A percentile compares a stretch with the other conserved stretches of the same genome.
Conservation (phyloP, 2,113 vertebrate genomes). For the Tachysurus fulvidraco region DNA sequence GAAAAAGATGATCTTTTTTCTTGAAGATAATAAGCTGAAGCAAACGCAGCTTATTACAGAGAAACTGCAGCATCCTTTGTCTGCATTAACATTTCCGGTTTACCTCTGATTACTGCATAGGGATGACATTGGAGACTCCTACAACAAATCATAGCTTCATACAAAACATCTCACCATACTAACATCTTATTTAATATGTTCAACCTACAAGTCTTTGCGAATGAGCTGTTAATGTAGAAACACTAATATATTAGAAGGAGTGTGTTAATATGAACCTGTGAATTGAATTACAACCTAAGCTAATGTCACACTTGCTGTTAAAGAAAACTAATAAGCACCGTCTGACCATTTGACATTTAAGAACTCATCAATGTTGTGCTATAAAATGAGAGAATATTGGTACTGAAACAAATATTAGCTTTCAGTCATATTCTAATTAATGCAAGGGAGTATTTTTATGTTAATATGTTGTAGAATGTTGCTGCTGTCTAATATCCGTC, state of each 20-base stretch:
- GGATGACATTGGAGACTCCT: background rate
- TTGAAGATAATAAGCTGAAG: background rate
- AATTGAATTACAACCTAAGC: background rate
- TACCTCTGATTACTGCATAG: background rate
- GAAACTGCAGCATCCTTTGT: background rate
- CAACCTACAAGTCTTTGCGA: background rate
- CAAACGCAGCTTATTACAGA: background rate
- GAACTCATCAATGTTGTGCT: background rate
- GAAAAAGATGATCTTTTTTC: background rate
- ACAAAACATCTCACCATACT: background rate
- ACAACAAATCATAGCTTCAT: background rate
- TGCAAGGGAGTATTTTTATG: background rate
- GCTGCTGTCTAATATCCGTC: background rate
- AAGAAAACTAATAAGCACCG: background rate
- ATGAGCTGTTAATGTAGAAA: background rate
- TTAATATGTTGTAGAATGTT: background rate
- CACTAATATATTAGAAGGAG: background rate
- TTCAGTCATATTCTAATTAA: background rate
- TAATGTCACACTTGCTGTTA: background rate
- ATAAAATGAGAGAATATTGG: background rate
- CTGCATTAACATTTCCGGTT: background rate
- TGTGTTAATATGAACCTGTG: background rate
- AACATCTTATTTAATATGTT: background rate
- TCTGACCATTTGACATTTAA: background rate
- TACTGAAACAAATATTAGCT: background rate